Percentiles rank a stretch among this genome's conserved stretches.
phyloP scores from a whole-genome alignment of 2,888 invertebrate genomes.

The Panopea generosa region DNA sequence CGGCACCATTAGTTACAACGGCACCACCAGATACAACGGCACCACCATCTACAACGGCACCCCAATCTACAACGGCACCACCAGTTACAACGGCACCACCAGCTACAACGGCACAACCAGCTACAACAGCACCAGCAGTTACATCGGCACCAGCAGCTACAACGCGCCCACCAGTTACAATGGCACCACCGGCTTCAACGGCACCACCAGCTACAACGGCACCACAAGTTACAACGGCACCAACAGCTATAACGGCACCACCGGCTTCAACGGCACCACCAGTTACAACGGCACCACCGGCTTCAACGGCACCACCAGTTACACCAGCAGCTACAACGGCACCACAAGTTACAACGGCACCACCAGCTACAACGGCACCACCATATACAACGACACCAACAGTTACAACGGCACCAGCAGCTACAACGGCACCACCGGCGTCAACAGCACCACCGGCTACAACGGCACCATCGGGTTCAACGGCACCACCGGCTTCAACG shows the following conservation, averaged over 20 bases:
- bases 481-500: background rate
- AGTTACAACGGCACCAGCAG: background rate
- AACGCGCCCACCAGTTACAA: too few species aligned
- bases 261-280: too few species aligned
- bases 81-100: too few species aligned
- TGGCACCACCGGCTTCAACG: too few species aligned
- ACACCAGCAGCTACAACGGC: background rate
- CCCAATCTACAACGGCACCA: background rate
- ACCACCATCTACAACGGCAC: too few species aligned
- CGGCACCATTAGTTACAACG: too few species aligned
- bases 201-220: background rate
- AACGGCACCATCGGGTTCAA: background rate
- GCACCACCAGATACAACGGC: too few species aligned
- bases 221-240: slow-evolving; percentile 8
- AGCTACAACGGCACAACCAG: slow-evolving; percentile 1
- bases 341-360: background rate
- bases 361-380: background rate
- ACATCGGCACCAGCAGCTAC: too few species aligned
- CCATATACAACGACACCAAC: background rate
- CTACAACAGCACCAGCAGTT: too few species aligned
- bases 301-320: too few species aligned
- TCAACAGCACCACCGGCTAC: slow-evolving; percentile 5
- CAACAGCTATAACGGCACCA: background rate
- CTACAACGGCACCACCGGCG: too few species aligned
- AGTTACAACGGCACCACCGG: too few species aligned